Evolutionary conservation across 2,888 invertebrate genomes (phyloP).

Genomic region (Agrochola macilenta): DNA sequence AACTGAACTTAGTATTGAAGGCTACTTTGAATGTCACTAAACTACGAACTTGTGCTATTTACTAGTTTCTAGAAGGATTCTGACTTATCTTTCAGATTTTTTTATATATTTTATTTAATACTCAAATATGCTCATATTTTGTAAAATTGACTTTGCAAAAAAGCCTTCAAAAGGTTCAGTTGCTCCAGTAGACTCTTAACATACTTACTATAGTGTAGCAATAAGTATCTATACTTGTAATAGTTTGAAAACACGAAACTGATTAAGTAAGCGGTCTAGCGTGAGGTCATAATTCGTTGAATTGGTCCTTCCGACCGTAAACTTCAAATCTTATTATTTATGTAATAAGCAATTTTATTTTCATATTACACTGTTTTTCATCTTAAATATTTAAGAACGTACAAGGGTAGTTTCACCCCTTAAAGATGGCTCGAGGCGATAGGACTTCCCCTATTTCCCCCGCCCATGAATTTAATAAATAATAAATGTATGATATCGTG

Average conservation of each 20-base stretch:
- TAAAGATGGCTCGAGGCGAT: constrained; percentile 52
- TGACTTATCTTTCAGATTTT: not conserved
- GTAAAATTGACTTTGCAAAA: not conserved
- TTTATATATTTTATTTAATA: too few relatives aligned
- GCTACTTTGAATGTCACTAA: not conserved
- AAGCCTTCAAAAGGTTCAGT: not conserved
- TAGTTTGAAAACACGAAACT: not conserved
- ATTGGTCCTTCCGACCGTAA: constrained; percentile 8
- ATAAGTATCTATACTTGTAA: not conserved
- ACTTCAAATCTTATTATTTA: constrained; percentile 19
- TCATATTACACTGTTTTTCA: constrained; percentile 47
- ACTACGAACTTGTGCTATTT: not conserved
- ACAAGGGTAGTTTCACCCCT: constrained; percentile 46
- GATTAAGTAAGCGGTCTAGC: too few relatives aligned
- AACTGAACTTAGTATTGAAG: not conserved
- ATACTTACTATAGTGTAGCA: not conserved
- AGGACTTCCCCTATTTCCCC: constrained; percentile 36
- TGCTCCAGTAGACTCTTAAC: not conserved
- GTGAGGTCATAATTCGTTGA: not conserved
- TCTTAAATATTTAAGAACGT: constrained; percentile 47
- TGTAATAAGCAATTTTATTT: constrained; percentile 35
- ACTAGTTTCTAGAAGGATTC: not conserved
- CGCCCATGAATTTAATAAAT: constrained; percentile 54
- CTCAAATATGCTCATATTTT: not conserved
- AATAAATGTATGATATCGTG: constrained; percentile 56